Conservation (phyloP, 1,140 invertebrate species). For the Diplogasteroides magnus region DNA sequence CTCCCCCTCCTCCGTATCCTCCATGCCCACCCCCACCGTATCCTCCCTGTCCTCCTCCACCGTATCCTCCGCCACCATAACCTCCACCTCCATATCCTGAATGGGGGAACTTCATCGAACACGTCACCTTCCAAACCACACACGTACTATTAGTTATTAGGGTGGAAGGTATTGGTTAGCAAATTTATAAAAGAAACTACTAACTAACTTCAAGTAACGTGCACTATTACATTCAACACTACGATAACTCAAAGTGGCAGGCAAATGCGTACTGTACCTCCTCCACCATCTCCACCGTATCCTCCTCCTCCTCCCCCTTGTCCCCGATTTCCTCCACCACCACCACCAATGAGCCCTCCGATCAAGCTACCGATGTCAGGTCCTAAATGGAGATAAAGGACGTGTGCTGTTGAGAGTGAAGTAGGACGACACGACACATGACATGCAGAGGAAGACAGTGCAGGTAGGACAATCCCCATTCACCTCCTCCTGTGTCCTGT, state of each 20-base stretch:
- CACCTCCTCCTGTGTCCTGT: background rate
- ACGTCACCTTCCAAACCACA: background rate
- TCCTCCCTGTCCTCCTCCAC: slow-evolving; percentile 20
- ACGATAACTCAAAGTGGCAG: background rate
- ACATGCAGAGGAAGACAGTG: background rate
- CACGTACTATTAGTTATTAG: background rate
- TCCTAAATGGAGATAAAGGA: background rate
- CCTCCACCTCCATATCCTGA: background rate
- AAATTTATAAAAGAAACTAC: background rate
- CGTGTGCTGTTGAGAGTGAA: background rate
- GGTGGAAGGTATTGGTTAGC: background rate
- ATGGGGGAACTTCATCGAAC: background rate
- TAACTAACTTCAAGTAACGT: background rate
- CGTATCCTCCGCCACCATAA: slow-evolving; percentile 13
- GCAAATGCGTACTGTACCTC: slow-evolving; percentile 1
- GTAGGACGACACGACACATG: background rate
- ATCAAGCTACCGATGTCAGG: slow-evolving; percentile 15
- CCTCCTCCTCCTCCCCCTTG: slow-evolving; percentile 3
- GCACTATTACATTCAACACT: background rate
- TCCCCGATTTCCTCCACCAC: slow-evolving; percentile 19
- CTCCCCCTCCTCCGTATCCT: slow-evolving; percentile 28
- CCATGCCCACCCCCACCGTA: slow-evolving; percentile 35
- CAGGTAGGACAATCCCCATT: background rate
- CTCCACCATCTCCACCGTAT: slow-evolving; percentile 16
- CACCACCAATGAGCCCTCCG: slow-evolving; percentile 28